These are phyloP conservation scores for Aphrophora alni DNA, from an alignment of 2,888 invertebrate species.

Conservation along the genomic window DNA sequence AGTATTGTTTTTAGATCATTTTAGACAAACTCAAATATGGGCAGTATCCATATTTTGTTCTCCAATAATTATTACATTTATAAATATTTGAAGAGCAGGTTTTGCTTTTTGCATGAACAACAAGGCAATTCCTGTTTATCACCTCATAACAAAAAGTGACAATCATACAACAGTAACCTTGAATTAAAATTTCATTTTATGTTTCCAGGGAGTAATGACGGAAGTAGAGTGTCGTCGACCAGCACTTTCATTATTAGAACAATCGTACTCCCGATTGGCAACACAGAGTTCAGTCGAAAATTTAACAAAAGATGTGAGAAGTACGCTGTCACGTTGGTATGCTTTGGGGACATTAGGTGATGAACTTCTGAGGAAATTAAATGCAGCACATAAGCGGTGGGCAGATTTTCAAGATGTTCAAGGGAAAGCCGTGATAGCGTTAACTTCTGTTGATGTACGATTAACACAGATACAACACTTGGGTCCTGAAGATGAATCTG, in stretches of 20 bases:
- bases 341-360: slow-evolving; percentile 19
- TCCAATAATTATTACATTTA: too few species aligned
- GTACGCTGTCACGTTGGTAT: slow-evolving; percentile 28
- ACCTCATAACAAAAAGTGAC: too few species aligned
- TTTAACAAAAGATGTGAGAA: slow-evolving; percentile 23
- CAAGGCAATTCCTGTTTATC: too few species aligned
- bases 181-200: too few species aligned
- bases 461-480: slow-evolving; percentile 74
- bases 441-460: slow-evolving; percentile 74
- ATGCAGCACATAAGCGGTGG: slow-evolving; percentile 10
- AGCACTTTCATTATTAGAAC: slow-evolving; percentile 42
- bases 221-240: slow-evolving; percentile 43
- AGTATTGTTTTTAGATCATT: too few species aligned
- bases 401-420: slow-evolving; percentile 69
- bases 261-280: slow-evolving; percentile 40
- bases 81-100: too few species aligned
- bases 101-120: too few species aligned
- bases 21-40: too few species aligned
- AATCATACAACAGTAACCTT: too few species aligned
- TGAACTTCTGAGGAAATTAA: slow-evolving; percentile 16
- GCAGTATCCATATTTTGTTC: too few species aligned
- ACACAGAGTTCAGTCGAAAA: slow-evolving; percentile 37
- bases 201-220: slow-evolving; percentile 26
- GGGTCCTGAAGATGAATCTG: slow-evolving; percentile 53
- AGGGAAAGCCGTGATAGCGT: slow-evolving; percentile 70